Percentiles rank a stretch among this genome's conserved stretches.
phyloP scores from a whole-genome alignment of 37 sponge, comb jelly and placozoan genomes.

The Chondrilla cf. caribensis region DNA sequence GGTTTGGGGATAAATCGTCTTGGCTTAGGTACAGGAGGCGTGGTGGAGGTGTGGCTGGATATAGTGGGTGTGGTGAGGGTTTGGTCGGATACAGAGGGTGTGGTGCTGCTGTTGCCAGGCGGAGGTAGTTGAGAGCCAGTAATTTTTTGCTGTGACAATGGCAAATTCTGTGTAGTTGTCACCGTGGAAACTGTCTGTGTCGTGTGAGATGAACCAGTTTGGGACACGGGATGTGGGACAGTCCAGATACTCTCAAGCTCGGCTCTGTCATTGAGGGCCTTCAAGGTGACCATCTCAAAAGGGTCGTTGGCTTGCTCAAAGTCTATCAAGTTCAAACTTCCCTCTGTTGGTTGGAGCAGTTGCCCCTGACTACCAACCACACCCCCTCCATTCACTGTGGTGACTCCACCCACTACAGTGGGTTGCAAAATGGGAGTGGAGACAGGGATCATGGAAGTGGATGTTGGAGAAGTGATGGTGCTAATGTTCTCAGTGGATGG shows the following conservation, averaged over 20 bases:
- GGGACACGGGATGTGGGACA: neutral
- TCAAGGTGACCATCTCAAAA: constrained; percentile 64
- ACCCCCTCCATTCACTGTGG: neutral
- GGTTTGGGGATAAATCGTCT: constrained; percentile 2
- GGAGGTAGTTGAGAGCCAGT: neutral
- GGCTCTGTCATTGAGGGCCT: constrained; percentile 72
- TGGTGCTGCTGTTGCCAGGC: neutral
- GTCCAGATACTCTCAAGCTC: constrained; percentile 54
- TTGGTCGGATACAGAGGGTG: neutral
- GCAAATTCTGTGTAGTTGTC: neutral
- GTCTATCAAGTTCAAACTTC: constrained; percentile 1
- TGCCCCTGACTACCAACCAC: neutral
- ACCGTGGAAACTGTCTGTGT: neutral
- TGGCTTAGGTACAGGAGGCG: constrained; percentile 39
- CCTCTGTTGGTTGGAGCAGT: neutral
- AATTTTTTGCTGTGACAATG: neutral
- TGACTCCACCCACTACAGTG: neutral
- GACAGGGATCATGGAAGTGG: constrained; percentile 1
- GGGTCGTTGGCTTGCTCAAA: constrained; percentile 55
- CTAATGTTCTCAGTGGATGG: neutral
- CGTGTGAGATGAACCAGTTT: neutral
- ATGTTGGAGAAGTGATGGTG: neutral
- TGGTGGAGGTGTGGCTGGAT: neutral
- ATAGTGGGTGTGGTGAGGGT: neutral
- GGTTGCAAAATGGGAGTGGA: constrained; percentile 45